Evolutionary conservation across 2,888 invertebrate genomes (phyloP).

Genomic region (Sarcophaga subvicina): DNA sequence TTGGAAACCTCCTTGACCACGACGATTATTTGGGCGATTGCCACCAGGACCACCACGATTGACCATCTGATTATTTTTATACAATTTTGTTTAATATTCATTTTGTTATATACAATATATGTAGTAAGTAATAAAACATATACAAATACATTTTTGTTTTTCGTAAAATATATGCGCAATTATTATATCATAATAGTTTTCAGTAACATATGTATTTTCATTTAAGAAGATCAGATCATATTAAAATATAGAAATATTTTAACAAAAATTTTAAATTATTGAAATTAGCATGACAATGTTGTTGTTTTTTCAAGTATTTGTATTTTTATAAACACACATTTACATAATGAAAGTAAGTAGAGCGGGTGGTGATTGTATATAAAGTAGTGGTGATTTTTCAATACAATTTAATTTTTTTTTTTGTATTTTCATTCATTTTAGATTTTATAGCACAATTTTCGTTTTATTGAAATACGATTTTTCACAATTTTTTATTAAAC

Average conservation of each 20-base stretch:
- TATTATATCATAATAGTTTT: not conserved
- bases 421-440: conserved; percentile 39
- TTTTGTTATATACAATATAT: not conserved
- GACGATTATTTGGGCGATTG: conserved; percentile 76
- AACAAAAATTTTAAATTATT: conserved; percentile 40
- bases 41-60: conserved; percentile 81
- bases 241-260: conserved; percentile 38
- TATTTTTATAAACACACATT: conserved; percentile 55
- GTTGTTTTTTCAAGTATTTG: conserved; percentile 22
- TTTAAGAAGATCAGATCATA: conserved; percentile 22
- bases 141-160: conserved; percentile 5
- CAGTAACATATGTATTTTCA: not conserved
- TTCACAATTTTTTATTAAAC: conserved; percentile 38
- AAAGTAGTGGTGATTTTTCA: conserved; percentile 32
- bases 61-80: conserved; percentile 79
- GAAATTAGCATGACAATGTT: conserved; percentile 20
- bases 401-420: conserved; percentile 41
- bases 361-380: conserved; percentile 33
- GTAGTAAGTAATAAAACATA: not conserved
- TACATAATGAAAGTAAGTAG: conserved; percentile 25
- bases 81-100: conserved; percentile 37
- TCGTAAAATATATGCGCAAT: conserved; percentile 28
- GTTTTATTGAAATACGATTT: conserved; percentile 38
- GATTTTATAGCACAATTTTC: conserved; percentile 29
- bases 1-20: conserved; percentile 81